Percentiles rank a stretch among this genome's conserved stretches.
Conservation (phyloP, 2,888 invertebrate species). For the Heliconius charithonia region DNA sequence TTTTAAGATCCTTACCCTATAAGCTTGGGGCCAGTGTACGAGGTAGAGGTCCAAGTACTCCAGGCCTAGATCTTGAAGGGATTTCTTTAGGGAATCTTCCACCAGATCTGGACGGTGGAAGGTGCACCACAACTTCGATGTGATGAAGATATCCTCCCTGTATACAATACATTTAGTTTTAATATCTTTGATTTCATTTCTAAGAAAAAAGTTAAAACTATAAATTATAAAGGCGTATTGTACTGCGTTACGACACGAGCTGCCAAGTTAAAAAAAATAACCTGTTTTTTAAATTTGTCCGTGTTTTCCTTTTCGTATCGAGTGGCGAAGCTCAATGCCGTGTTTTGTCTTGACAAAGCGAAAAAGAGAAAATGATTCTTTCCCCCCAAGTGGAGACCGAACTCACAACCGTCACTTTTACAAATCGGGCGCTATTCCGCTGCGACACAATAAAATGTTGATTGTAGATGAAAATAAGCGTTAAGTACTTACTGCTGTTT, state of each 20-base stretch:
- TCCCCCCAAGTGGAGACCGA: background rate
- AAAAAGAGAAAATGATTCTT: background rate
- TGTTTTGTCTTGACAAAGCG: background rate
- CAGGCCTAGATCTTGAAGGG: slow-evolving; percentile 88
- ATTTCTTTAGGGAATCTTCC: slow-evolving; percentile 85
- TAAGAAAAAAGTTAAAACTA: too few relatives aligned
- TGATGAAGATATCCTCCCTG: slow-evolving; percentile 87
- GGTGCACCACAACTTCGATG: slow-evolving; percentile 94
- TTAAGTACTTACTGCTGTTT: background rate
- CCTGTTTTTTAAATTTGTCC: too few relatives aligned
- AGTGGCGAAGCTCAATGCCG: background rate
- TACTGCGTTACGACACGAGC: too few relatives aligned
- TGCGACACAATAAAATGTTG: background rate
- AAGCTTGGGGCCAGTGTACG: slow-evolving; percentile 96
- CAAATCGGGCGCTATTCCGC: background rate
- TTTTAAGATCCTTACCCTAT: slow-evolving; percentile 79
- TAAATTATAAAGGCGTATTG: too few relatives aligned
- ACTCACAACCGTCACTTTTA: background rate
- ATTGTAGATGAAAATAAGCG: background rate
- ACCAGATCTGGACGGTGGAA: slow-evolving; percentile 91
- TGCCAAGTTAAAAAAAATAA: background rate
- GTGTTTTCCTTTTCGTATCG: background rate
- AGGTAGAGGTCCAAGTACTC: slow-evolving; percentile 94
- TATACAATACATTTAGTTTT: slow-evolving; percentile 10
- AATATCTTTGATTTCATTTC: background rate